Percentiles rank a stretch among this genome's conserved stretches.
Conservation (phyloP, 2,797 vertebrate species). For the Phrynocephalus forsythii region DNA sequence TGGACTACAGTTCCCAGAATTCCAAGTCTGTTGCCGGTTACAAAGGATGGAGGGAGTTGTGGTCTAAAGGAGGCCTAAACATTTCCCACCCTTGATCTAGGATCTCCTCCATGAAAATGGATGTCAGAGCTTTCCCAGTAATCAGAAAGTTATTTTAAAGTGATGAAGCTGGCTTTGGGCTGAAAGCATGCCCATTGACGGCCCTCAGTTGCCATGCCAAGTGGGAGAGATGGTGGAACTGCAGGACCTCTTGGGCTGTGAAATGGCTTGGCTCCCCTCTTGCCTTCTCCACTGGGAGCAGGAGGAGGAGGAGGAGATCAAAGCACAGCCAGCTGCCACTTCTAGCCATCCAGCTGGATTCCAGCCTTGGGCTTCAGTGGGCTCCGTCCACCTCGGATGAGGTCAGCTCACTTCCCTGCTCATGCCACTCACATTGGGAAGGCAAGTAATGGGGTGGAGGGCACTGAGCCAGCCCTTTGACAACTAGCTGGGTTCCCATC, state of each 20-base stretch:
- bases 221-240: too few relatives aligned
- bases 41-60: too few relatives aligned
- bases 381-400: neutral
- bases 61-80: too few relatives aligned
- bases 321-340: too few relatives aligned
- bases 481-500: too few relatives aligned
- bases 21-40: too few relatives aligned
- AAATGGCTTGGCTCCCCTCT: neutral
- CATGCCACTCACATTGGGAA: too few relatives aligned
- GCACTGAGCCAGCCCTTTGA: too few relatives aligned
- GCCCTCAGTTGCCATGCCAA: neutral
- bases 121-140: neutral
- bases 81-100: too few relatives aligned
- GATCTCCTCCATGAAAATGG: neutral
- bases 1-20: too few relatives aligned
- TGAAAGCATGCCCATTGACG: neutral
- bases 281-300: neutral
- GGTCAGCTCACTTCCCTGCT: too few relatives aligned
- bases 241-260: neutral
- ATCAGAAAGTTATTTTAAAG: neutral
- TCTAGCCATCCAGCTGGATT: neutral
- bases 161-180: neutral
- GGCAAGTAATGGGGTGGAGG: too few relatives aligned
- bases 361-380: neutral
- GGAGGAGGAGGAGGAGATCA: neutral